These are phyloP conservation scores for Drosophila ochracea DNA, from an alignment of 2,888 invertebrate genomes.

Conservation along the genomic window DNA sequence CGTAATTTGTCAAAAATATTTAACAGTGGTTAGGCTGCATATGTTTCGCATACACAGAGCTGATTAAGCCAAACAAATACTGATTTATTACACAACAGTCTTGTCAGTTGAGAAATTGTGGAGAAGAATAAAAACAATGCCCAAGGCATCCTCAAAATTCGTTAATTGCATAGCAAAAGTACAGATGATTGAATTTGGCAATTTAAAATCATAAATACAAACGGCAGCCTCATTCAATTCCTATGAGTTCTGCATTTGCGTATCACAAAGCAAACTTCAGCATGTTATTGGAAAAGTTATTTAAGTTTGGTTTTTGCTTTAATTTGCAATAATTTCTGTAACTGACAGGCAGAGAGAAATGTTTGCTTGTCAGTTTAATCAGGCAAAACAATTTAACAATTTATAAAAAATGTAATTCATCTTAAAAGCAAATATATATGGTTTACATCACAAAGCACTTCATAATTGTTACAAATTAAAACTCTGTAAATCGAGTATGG, in stretches of 20 bases:
- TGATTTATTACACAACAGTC: slow-evolving; percentile 15
- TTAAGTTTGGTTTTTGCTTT: slow-evolving; percentile 1
- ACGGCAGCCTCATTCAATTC: neutral
- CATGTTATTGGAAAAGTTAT: too few species aligned
- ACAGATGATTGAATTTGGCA: neutral
- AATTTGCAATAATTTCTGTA: slow-evolving; percentile 15
- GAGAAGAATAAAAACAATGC: neutral
- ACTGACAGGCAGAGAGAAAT: slow-evolving; percentile 15
- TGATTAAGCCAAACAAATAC: slow-evolving; percentile 47
- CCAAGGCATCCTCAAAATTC: neutral
- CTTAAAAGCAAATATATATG: neutral
- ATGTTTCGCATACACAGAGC: slow-evolving; percentile 11
- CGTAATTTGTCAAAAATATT: slow-evolving; percentile 72
- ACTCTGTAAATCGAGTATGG: slow-evolving; percentile 22
- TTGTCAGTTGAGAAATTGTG: slow-evolving; percentile 16
- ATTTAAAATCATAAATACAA: neutral
- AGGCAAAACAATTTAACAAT: slow-evolving; percentile 21
- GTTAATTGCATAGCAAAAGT: neutral
- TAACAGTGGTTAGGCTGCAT: slow-evolving; percentile 6
- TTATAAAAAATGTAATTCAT: neutral
- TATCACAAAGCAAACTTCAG: neutral
- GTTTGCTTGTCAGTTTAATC: slow-evolving; percentile 32
- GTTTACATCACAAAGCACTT: slow-evolving; percentile 27
- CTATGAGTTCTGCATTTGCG: neutral
- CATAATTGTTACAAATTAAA: slow-evolving; percentile 58